phyloP scores from a whole-genome alignment of 2,113 vertebrate genomes.

The Penelope pileata region DNA sequence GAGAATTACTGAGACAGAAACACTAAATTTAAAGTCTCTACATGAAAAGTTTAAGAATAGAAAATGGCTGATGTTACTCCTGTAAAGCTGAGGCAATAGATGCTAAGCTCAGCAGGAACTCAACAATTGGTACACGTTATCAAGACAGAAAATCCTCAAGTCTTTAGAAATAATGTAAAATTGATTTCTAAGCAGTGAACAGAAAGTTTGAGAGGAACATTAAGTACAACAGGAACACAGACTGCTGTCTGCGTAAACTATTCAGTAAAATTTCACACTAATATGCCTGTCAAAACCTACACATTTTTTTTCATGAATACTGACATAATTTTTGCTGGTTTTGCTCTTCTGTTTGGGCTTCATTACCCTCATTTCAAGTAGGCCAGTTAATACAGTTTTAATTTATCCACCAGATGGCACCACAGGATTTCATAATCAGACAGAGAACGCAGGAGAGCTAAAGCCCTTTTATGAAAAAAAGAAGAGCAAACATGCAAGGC shows the following conservation, averaged over 20 bases:
- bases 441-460: fast-evolving
- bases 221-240: not conserved
- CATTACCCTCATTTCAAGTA: not conserved
- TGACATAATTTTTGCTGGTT: not conserved
- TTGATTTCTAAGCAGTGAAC: not conserved
- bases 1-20: not conserved
- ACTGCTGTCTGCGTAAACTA: not conserved
- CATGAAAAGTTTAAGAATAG: not conserved
- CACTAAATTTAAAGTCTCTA: not conserved
- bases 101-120: not conserved
- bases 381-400: not conserved
- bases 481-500: not conserved
- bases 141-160: not conserved
- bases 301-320: not conserved
- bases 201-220: not conserved
- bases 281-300: not conserved
- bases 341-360: not conserved
- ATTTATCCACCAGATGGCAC: slow-evolving; percentile 60
- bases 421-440: slow-evolving; percentile 29
- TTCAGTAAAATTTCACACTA: not conserved
- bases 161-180: not conserved
- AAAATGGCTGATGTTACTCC: not conserved
- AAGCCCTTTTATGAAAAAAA: not conserved
- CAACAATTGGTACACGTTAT: not conserved
- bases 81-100: not conserved